These are phyloP conservation scores for Orestias chungarensis DNA, from an alignment of 2,797 vertebrate genomes.

Conservation along the genomic window DNA sequence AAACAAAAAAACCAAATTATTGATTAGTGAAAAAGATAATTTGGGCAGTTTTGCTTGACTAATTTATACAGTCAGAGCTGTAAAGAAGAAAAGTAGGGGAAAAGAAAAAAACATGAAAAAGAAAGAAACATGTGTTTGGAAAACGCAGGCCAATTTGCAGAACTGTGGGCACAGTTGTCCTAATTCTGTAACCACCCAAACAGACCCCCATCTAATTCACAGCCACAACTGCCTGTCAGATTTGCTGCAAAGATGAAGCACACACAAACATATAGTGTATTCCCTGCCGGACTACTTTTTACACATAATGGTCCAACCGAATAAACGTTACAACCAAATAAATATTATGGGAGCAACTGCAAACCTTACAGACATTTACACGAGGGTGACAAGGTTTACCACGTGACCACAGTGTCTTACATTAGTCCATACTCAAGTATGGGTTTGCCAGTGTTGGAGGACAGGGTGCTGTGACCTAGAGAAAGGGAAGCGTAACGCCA, in stretches of 20 bases:
- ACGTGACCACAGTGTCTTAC: slow-evolving; percentile 51
- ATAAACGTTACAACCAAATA: no score
- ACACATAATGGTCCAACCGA: slow-evolving; percentile 37
- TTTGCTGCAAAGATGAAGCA: slow-evolving; percentile 56
- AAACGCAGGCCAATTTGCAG: slow-evolving; percentile 57
- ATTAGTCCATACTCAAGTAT: slow-evolving; percentile 53
- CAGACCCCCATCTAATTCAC: slow-evolving; percentile 65
- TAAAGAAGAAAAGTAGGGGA: slow-evolving; percentile 13
- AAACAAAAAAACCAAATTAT: neutral
- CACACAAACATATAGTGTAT: neutral
- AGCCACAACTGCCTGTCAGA: slow-evolving; percentile 66
- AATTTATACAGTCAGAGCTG: slow-evolving; percentile 9
- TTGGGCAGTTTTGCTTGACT: neutral
- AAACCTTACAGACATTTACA: slow-evolving; percentile 44
- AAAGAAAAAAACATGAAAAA: no score
- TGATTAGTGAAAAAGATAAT: neutral
- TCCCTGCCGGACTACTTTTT: slow-evolving; percentile 5
- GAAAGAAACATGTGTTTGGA: slow-evolving; percentile 5
- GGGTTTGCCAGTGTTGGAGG: slow-evolving; percentile 47
- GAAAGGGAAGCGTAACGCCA: slow-evolving; percentile 43
- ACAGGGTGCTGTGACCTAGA: slow-evolving; percentile 54
- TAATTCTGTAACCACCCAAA: slow-evolving; percentile 82
- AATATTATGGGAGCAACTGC: no score
- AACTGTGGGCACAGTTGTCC: slow-evolving; percentile 72
- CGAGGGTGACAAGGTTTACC: slow-evolving; percentile 53